Conservation (phyloP, 2,888 invertebrate species). For the Lepas anatifera region DNA sequence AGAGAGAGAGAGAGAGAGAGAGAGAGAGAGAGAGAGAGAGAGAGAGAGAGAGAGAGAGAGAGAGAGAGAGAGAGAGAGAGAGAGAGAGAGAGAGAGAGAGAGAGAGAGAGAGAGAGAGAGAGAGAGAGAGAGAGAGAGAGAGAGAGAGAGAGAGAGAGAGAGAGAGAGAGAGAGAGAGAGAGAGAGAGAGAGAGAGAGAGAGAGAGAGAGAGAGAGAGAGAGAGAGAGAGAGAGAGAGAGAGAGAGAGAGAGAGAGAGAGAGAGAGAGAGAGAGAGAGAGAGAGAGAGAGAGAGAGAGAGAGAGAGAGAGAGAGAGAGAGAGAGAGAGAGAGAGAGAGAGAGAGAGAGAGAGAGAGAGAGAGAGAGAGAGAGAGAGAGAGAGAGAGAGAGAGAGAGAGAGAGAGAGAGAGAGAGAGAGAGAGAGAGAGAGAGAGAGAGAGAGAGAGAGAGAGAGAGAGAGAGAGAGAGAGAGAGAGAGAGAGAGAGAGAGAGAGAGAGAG, state of each 20-base stretch:
- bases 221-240: background rate
- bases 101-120: background rate
- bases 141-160: background rate
- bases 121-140: background rate
- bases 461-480: too few species aligned
- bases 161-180: background rate
- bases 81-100: background rate
- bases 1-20: background rate
- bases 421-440: too few species aligned
- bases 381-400: conserved; percentile 13
- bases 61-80: background rate
- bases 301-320: background rate
- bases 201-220: background rate
- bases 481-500: too few species aligned
- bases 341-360: background rate
- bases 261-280: background rate
- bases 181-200: background rate
- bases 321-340: background rate
- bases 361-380: background rate
- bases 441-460: too few species aligned
- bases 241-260: background rate
- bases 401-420: background rate
- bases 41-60: background rate
- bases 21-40: background rate
- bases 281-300: background rate